Percentiles rank a stretch among this genome's conserved stretches.
Evolutionary conservation across 37 sponge, comb jelly and placozoan species (phyloP).

Genomic region (Axinella damicornis): DNA sequence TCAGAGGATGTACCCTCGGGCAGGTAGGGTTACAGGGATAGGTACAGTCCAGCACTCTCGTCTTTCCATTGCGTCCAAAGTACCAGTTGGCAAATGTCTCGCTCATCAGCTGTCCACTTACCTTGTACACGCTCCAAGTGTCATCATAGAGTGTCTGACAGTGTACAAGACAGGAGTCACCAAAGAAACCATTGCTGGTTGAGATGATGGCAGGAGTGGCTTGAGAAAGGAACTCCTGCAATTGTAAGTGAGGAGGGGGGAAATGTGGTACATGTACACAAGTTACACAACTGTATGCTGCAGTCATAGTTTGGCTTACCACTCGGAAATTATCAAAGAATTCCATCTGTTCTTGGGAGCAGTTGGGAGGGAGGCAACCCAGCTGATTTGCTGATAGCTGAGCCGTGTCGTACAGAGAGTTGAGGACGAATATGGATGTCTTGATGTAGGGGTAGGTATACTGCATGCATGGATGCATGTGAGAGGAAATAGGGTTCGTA

Average conservation of each 20-base stretch:
- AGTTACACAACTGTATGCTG: no score
- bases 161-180: constrained; percentile 79
- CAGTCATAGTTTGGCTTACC: no score
- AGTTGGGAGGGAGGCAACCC: constrained; percentile 67
- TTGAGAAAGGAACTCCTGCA: constrained; percentile 39
- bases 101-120: constrained; percentile 31
- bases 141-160: constrained; percentile 74
- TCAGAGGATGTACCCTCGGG: constrained; percentile 7
- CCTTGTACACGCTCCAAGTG: constrained; percentile 56
- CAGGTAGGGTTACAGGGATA: constrained; percentile 69
- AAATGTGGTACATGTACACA: no score
- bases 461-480: constrained; percentile 32
- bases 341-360: constrained; percentile 56
- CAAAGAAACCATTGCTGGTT: constrained; percentile 66
- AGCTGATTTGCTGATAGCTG: constrained; percentile 67
- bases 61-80: constrained; percentile 3
- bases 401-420: constrained; percentile 80
- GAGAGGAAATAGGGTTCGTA: background rate
- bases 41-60: constrained; percentile 42
- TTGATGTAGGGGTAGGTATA: constrained; percentile 81
- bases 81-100: constrained; percentile 84
- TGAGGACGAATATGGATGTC: constrained; percentile 73
- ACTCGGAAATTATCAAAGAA: constrained; percentile 42
- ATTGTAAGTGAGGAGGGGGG: background rate
- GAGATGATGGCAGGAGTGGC: constrained; percentile 32